Conservation (phyloP, 2,888 invertebrate genomes). For the Lutraria lutraria region DNA sequence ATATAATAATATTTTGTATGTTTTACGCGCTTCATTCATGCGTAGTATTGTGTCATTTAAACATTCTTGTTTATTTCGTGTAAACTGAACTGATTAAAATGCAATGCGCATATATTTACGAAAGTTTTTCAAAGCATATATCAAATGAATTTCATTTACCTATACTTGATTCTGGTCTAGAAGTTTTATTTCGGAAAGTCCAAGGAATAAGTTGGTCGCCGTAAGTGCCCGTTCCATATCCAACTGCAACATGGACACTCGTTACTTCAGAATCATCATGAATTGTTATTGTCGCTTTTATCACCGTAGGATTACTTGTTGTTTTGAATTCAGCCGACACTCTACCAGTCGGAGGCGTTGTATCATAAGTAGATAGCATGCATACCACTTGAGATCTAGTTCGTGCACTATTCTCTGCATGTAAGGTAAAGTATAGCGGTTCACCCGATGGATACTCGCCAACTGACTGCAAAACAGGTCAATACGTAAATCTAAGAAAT, state of each 20-base stretch:
- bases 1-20: no score
- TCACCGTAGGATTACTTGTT: conserved; percentile 73
- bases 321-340: conserved; percentile 69
- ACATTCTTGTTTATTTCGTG: no score
- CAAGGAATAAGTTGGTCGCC: conserved; percentile 70
- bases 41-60: no score
- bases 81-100: no score
- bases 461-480: conserved; percentile 2
- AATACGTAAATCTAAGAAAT: no score
- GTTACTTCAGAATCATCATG: conserved; percentile 74
- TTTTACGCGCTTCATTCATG: no score
- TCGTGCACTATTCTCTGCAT: conserved; percentile 75
- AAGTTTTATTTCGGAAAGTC: conserved; percentile 28
- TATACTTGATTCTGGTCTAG: no score
- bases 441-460: conserved; percentile 58
- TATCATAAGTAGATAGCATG: conserved; percentile 74
- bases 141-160: no score
- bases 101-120: no score
- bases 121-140: no score
- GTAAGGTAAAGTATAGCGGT: conserved; percentile 75
- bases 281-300: conserved; percentile 71
- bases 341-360: conserved; percentile 74
- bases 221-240: conserved; percentile 65
- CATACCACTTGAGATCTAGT: conserved; percentile 71
- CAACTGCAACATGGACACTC: conserved; percentile 50